These are phyloP conservation scores for Lasioglossum albipes DNA, from an alignment of 1,140 invertebrate species.

Conservation along the genomic window DNA sequence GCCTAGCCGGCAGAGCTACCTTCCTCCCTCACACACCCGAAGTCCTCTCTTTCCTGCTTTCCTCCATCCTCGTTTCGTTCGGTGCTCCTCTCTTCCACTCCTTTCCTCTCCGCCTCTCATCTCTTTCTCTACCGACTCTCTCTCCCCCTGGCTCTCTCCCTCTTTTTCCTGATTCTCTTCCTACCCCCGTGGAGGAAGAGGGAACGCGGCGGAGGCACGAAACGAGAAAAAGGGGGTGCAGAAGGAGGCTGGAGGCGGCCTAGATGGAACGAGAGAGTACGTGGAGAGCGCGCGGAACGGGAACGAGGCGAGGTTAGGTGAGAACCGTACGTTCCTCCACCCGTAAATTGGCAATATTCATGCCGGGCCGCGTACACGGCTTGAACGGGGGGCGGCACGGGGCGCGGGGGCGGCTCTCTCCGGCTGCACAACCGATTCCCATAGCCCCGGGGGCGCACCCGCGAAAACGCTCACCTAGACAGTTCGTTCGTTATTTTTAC, in stretches of 20 bases:
- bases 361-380: conserved; percentile 66
- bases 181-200: conserved; percentile 24
- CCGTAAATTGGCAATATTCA: conserved; percentile 72
- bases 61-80: conserved; percentile 27
- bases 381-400: conserved; percentile 26
- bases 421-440: conserved; percentile 56
- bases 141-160: too few species aligned
- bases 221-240: conserved; percentile 62
- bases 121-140: too few species aligned
- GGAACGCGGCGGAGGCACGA: conserved; percentile 49
- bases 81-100: too few species aligned
- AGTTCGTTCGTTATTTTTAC: conserved; percentile 67
- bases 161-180: too few species aligned
- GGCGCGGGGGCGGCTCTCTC: background rate
- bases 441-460: conserved; percentile 51
- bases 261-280: conserved; percentile 34
- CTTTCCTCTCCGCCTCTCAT: too few species aligned
- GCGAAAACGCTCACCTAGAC: conserved; percentile 62
- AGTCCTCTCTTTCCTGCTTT: conserved; percentile 41
- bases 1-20: conserved; percentile 33
- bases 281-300: conserved; percentile 24
- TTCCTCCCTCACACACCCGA: conserved; percentile 30
- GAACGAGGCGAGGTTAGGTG: conserved; percentile 63
- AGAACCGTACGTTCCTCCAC: conserved; percentile 68
- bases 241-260: conserved; percentile 43